Conservation (phyloP, 2,888 invertebrate species). For the Deilephila porcellus region DNA sequence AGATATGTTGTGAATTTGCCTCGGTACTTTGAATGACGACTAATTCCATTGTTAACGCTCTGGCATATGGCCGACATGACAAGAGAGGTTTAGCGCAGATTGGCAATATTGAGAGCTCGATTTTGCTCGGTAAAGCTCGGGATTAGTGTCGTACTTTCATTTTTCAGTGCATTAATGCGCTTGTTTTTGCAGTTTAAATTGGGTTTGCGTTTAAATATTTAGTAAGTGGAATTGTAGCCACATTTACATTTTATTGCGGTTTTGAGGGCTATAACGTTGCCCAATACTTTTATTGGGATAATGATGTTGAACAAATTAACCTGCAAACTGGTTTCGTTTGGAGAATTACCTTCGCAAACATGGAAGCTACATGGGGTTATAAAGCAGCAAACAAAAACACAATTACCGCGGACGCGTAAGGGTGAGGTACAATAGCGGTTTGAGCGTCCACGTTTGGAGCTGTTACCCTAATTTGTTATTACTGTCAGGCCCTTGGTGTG, state of each 20-base stretch:
- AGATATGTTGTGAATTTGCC: slow-evolving; percentile 76
- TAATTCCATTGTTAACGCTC: slow-evolving; percentile 81
- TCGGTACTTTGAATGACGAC: slow-evolving; percentile 80
- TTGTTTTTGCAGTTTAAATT: neutral
- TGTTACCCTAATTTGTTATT: slow-evolving; percentile 80
- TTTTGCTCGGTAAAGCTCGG: slow-evolving; percentile 38
- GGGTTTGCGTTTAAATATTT: neutral
- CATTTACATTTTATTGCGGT: slow-evolving; percentile 10
- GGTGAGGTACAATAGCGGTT: slow-evolving; percentile 65
- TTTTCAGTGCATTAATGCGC: slow-evolving; percentile 27
- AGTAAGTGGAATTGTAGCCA: neutral
- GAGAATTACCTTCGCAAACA: slow-evolving; percentile 28
- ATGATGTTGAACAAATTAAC: slow-evolving; percentile 27
- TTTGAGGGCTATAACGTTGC: neutral
- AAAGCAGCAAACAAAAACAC: slow-evolving; percentile 79
- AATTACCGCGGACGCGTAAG: slow-evolving; percentile 64
- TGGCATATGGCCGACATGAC: slow-evolving; percentile 79
- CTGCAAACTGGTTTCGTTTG: slow-evolving; percentile 11
- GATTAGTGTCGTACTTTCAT: slow-evolving; percentile 38
- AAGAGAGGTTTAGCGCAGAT: slow-evolving; percentile 64
- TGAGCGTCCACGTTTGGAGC: slow-evolving; percentile 57
- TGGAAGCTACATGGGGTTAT: slow-evolving; percentile 57
- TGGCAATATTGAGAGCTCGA: slow-evolving; percentile 55
- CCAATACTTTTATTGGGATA: neutral
- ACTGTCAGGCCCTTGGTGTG: slow-evolving; percentile 63